Evolutionary conservation across 2,888 invertebrate species (phyloP).

Genomic region (Nezara viridula): DNA sequence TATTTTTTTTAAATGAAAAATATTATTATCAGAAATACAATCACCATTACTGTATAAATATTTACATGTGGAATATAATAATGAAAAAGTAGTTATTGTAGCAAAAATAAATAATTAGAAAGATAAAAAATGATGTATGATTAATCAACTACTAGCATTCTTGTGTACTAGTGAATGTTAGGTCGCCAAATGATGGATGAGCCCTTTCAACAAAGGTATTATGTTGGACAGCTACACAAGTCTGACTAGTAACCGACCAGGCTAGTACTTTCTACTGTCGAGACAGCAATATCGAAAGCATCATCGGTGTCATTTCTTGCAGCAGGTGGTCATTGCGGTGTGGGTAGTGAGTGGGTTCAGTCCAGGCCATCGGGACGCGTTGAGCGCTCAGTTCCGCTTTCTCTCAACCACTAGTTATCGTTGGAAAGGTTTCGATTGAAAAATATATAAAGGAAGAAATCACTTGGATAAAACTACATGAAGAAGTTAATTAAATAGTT

Average conservation of each 20-base stretch:
- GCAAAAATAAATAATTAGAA: too few species aligned
- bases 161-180: background rate
- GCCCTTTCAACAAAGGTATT: background rate
- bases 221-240: background rate
- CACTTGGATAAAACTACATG: too few species aligned
- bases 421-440: background rate
- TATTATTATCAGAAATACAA: too few species aligned
- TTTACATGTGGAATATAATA: too few species aligned
- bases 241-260: background rate
- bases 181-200: background rate
- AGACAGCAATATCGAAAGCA: background rate
- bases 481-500: too few species aligned
- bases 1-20: too few species aligned
- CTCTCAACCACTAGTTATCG: background rate
- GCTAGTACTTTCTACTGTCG: background rate
- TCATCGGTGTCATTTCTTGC: background rate
- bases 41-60: too few species aligned
- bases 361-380: background rate
- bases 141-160: background rate
- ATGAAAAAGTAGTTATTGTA: too few species aligned
- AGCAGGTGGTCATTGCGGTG: constrained; percentile 18
- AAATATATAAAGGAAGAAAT: background rate
- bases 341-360: background rate
- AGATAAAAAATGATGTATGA: too few species aligned
- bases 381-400: background rate